Conservation (phyloP, 2,113 vertebrate species). For the Microtus montanus region DNA sequence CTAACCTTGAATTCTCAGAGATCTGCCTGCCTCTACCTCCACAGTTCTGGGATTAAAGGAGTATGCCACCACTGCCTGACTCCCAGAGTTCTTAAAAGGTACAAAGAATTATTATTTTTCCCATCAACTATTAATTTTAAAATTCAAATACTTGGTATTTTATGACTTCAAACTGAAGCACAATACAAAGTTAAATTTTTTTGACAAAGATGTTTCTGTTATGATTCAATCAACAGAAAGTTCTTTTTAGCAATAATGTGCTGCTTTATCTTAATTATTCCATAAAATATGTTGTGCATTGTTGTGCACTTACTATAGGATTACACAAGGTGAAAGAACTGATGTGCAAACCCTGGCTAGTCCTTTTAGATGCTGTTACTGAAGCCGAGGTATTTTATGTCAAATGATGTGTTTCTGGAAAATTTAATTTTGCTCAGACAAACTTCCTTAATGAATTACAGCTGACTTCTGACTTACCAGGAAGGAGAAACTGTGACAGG, state of each 20-base stretch:
- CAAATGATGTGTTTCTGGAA: conserved; percentile 79
- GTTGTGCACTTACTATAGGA: conserved; percentile 45
- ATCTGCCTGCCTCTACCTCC: background rate
- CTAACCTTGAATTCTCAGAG: background rate
- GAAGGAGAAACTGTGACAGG: conserved; percentile 72
- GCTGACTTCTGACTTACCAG: conserved; percentile 72
- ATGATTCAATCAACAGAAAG: conserved; percentile 46
- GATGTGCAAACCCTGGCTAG: conserved; percentile 53
- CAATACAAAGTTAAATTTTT: conserved; percentile 32
- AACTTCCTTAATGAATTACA: conserved; percentile 80
- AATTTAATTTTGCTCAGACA: conserved; percentile 78
- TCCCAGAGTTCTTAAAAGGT: background rate
- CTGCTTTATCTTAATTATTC: conserved; percentile 50
- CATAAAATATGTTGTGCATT: conserved; percentile 46
- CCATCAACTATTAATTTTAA: background rate
- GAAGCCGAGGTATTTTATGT: conserved; percentile 71
- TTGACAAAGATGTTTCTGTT: conserved; percentile 51
- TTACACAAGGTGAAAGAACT: conserved; percentile 54
- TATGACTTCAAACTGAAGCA: conserved; percentile 51
- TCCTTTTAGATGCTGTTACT: conserved; percentile 56
- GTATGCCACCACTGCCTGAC: background rate
- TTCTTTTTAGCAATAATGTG: conserved; percentile 43
- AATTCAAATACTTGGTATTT: background rate
- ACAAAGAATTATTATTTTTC: background rate
- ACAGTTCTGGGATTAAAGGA: background rate